Base-by-base conservation (phyloP, 2,113 vertebrate species). In the Rattus norvegicus region DNA sequence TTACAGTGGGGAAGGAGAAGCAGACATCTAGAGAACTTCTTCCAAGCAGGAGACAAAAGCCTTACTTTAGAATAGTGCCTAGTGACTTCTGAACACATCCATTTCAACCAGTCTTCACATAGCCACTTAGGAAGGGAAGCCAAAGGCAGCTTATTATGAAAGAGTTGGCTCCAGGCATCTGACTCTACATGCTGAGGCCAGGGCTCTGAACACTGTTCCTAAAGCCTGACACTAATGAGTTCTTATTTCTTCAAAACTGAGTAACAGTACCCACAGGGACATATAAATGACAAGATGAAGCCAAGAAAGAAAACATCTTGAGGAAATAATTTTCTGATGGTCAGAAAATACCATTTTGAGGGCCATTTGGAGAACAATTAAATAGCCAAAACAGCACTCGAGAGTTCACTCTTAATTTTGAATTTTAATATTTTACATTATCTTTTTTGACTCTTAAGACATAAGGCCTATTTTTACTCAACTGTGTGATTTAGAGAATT, bases 241-340 rank as follows among this genome's bases (percentile, higher is more conserved):
- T 69, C n/a, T 33, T 2, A 19, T 2, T 8, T 91, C 47, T 91
- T 77, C 17, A 16, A 94, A 95, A 61, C 39, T 86, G 39, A 61
- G 20, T 69, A 59, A 59, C 39, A 0, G 0, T 14, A 49, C 33
- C 72, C 65, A 9, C 12, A 19, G 52, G 56, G 43, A 94, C 75
- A 49, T 30, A 10, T 0, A 2, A 52, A 14, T 19, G 49, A 96
- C 90, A 72, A 86, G n/a, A 85, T 20, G 13, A 85, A 93, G 79
- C 47, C 28, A 92, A 93, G 54, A 6, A 73, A 96, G 54, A 95
- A 70, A 52, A 85, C 88, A 67, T 91, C 92, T 52, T 63, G 39
- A 87, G 43, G 10, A 94, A 70, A 89, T 61, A 84, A n/a, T 85
- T 63, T 95, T 91, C 77, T 91, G 77, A 69, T 93, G 10, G 20